Evolutionary conservation across 2,113 vertebrate genomes (phyloP).

Genomic region (Trinectes maculatus): DNA sequence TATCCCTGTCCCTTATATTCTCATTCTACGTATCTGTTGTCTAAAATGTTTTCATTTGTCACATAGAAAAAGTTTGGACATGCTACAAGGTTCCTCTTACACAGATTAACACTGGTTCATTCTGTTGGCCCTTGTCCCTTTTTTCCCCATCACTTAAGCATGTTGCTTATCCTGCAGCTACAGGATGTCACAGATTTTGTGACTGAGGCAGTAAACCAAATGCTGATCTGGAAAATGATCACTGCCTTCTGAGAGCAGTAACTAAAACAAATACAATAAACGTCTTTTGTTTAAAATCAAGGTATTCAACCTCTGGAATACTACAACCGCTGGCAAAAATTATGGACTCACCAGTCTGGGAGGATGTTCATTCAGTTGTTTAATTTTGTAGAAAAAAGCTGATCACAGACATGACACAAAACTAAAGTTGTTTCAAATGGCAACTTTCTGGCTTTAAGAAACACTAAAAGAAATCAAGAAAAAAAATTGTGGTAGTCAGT

Average conservation of each 20-base stretch:
- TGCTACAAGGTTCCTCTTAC: conserved; percentile 67
- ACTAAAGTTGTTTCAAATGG: too few species aligned
- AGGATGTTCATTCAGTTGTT: too few species aligned
- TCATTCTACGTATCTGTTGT: background rate
- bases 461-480: too few species aligned
- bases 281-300: too few species aligned
- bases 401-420: too few species aligned
- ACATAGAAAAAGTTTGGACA: conserved; percentile 15
- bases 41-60: background rate
- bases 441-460: too few species aligned
- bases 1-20: background rate
- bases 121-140: conserved; percentile 22
- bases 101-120: conserved; percentile 70
- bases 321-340: too few species aligned
- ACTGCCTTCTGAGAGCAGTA: background rate
- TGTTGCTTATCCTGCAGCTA: conserved; percentile 15
- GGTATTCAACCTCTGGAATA: too few species aligned
- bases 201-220: background rate
- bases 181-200: conserved; percentile 4
- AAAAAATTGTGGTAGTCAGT: too few species aligned
- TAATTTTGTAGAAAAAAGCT: too few species aligned
- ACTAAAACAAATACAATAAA: too few species aligned
- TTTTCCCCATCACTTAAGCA: conserved; percentile 33
- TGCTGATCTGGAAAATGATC: background rate
- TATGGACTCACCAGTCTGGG: too few species aligned